Base-by-base conservation (phyloP, 2,797 vertebrate genomes). In the Valencia hispanica region DNA sequence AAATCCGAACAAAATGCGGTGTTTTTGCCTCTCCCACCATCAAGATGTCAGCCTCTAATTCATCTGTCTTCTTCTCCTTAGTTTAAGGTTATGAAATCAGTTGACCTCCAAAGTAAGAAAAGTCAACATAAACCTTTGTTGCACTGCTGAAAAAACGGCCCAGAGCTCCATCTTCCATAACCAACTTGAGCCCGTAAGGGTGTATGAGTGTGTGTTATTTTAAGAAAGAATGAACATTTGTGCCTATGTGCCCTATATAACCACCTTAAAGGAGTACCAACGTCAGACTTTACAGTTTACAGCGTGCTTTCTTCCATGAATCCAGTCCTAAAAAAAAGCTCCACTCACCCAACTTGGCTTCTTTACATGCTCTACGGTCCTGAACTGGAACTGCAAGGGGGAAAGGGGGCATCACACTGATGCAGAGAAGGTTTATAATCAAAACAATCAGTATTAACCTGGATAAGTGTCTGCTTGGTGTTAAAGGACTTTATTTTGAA, bases 231-330 rank as follows among this genome's bases (percentile, higher is more conserved):
- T 50, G 76, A 87, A 73, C 69, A 22, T 77, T 73, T 73, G 86
- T 88, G 96, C 96, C 96, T 95, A 96, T 91, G 74, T 63, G 32
- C 43, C 78, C 53, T 65, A 45, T 72, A 65, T 63, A 68, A 70
- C 79, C 69, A 41, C 11, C 75, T 71, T 82, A 82, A 88, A 85
- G 81, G 83, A 65, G 34, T 73, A 73, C 73, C 73, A 41, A 85
- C 80, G 75, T 80, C 68, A 32, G 79, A 89, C 83, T 80, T 45
- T 79, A 61, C 81, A 79, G 88, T 92, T 95, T 94, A 94, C 93
- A 92, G 81, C 81, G 77, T 76, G 63, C 74, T 82, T 77, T 86
- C 83, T 82, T 88, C 82, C 72, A 77, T n/a, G 15, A 69, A 75
- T 68, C 73, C 57, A 61, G 34, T 43, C 71, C 79, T 32, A 17